Base-by-base conservation (phyloP, 2,888 invertebrate genomes). In the Alviniconcha strummeri region DNA sequence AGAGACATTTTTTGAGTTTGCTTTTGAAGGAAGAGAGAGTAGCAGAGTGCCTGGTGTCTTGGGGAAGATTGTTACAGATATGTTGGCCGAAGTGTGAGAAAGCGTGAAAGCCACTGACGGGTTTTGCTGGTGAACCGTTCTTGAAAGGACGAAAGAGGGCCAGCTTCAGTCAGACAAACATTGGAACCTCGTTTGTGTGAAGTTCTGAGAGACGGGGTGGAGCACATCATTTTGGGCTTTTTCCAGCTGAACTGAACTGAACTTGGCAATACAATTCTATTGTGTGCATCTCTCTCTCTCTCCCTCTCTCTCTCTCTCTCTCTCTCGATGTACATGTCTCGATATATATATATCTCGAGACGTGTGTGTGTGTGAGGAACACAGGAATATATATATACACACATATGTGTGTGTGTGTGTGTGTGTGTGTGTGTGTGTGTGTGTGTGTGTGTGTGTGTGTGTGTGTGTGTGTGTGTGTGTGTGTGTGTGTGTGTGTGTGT, bases 321-420 rank as follows among this genome's bases (percentile, higher is more conserved):
- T 69, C 7, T 69, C n/a, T 5, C 4, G 17, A 19, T 8, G 13
- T 69, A 19, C n/a, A 19, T 15, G 13, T 3, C 7, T 69, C n/a
- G 3, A 5, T 69, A 19, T 69, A 19, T 69, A 7, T 69, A 19
- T 69, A 19, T 11, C n/a, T 15, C 0, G 1, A 19, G 1, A n/a
- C n/a, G 69, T 69, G 69, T n/a, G n/a, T n/a, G n/a, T n/a, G n/a
- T n/a, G n/a, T n/a, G n/a, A n/a, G n/a, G n/a, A n/a, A n/a, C n/a
- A n/a, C n/a, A n/a, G n/a, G n/a, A n/a, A n/a, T n/a, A n/a, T n/a
- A n/a, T n/a, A n/a, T n/a, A n/a, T n/a, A n/a, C n/a, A n/a, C n/a
- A n/a, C n/a, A n/a, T n/a, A n/a, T 72, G 72, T 72, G 72, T 72
- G 72, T 72, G 72, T 72, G 72, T 72, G 72, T 72, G 72, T 52